Evolutionary conservation across 2,797 vertebrate genomes (phyloP), one percentile per base, ranked within the genome.

Genomic region (Esox lucius): DNA sequence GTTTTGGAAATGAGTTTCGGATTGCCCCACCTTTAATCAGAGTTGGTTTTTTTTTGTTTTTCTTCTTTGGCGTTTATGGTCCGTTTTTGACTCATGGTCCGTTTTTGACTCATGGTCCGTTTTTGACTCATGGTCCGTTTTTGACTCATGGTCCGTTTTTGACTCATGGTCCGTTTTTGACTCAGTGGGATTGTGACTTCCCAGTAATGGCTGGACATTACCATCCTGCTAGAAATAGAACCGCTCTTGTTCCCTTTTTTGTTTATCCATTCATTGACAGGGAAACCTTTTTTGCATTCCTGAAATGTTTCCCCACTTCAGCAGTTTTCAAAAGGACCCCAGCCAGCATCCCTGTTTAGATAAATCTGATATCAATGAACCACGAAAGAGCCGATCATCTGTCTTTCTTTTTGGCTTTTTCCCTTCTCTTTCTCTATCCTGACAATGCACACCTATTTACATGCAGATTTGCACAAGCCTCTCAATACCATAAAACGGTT

Each of bases 381-480:
- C 56, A 69, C 53, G 51, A 67, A 74, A 74, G 74, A 78, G 69
- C 70, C 39, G 56, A 73, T 72, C 72, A 74, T 74, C 72, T 75
- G 59, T 75, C 53, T 17, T 75, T 61, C 39, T 59, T 22, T 22
- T 8, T 59, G 9, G 7, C 53, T 56, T 13, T 3, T 15, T 56
- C 19, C 9, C 9, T 0, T 59, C 7, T 12, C 9, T 24, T 2
- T 22, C 53, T 24, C n/a, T 12, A 9, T 84, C 77, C 56, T 1
- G 59, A 49, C 76, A 74, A 71, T 71, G n/a, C 70, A 59, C 49
- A 42, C 75, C 70, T 73, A 77, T 83, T 81, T 73, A 46, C 72
- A 80, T 89, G 80, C 75, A 85, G 75, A 86, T 85, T 81, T 77
- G 61, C 56, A 35, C 26, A 26, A 67, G 24, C 68, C 70, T 75